Evolutionary conservation across 1,140 invertebrate species (phyloP).

Genomic region (Papilio polytes): DNA sequence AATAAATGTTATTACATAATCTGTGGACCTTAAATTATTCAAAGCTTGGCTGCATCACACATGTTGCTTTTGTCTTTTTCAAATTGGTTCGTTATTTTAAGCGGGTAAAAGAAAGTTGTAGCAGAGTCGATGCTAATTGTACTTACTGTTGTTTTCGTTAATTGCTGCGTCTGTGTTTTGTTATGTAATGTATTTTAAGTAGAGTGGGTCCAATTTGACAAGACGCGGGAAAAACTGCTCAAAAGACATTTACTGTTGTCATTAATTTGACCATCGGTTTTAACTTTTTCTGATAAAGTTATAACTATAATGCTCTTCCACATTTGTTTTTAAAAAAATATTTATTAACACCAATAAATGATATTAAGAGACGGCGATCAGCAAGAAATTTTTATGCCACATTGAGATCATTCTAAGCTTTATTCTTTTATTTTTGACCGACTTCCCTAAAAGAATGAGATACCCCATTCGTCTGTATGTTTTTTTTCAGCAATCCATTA

Average conservation of each 20-base stretch:
- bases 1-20: background rate
- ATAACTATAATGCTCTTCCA: background rate
- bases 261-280: background rate
- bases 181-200: constrained; percentile 35
- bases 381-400: background rate
- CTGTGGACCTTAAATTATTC: background rate
- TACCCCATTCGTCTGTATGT: no score
- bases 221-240: background rate
- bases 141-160: constrained; percentile 49
- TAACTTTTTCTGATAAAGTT: background rate
- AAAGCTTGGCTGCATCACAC: background rate
- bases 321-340: background rate
- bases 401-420: background rate
- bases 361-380: background rate
- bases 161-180: constrained; percentile 24
- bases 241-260: background rate
- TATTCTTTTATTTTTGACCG: background rate
- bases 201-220: background rate
- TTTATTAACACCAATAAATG: background rate
- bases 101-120: constrained; percentile 40
- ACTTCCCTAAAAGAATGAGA: no score
- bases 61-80: constrained; percentile 20
- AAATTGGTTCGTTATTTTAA: background rate
- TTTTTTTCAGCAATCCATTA: background rate
- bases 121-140: constrained; percentile 51